phyloP scores from a whole-genome alignment of 2,888 invertebrate species.

The Aphidius colemani region DNA sequence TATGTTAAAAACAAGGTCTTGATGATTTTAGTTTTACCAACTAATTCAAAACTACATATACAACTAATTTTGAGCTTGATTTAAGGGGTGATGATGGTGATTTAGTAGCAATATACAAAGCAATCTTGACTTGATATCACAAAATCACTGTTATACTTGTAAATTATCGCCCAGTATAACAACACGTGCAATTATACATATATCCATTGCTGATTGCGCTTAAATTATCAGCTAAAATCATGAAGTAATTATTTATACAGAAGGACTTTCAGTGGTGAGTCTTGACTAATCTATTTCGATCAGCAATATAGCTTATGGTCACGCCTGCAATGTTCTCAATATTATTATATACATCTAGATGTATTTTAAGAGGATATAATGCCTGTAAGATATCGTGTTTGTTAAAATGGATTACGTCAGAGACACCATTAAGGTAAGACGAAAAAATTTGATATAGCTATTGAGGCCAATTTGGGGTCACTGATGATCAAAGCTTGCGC shows the following conservation, averaged over 20 bases:
- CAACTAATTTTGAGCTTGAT: constrained; percentile 25
- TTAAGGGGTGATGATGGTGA: constrained; percentile 29
- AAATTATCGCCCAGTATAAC: constrained; percentile 50
- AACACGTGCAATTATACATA: constrained; percentile 45
- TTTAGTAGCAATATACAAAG: constrained; percentile 38
- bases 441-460: constrained; percentile 1
- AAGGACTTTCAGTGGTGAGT: constrained; percentile 49
- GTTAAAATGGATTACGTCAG: constrained; percentile 34
- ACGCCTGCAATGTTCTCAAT: constrained; percentile 31
- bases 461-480: constrained; percentile 17
- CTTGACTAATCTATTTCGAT: constrained; percentile 57
- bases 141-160: constrained; percentile 51
- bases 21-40: constrained; percentile 38
- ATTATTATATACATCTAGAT: constrained; percentile 8
- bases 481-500: constrained; percentile 21
- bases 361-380: constrained; percentile 10
- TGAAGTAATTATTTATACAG: constrained; percentile 56
- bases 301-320: constrained; percentile 39
- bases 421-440: not conserved
- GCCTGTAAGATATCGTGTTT: constrained; percentile 41
- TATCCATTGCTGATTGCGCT: too few species aligned
- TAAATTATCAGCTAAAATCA: too few species aligned
- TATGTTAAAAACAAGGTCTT: not conserved
- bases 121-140: constrained; percentile 48
- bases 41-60: constrained; percentile 54